Percentiles rank a stretch among this genome's conserved stretches.
Conservation (phyloP, 2,888 invertebrate species). For the Eupeodes latifasciatus region DNA sequence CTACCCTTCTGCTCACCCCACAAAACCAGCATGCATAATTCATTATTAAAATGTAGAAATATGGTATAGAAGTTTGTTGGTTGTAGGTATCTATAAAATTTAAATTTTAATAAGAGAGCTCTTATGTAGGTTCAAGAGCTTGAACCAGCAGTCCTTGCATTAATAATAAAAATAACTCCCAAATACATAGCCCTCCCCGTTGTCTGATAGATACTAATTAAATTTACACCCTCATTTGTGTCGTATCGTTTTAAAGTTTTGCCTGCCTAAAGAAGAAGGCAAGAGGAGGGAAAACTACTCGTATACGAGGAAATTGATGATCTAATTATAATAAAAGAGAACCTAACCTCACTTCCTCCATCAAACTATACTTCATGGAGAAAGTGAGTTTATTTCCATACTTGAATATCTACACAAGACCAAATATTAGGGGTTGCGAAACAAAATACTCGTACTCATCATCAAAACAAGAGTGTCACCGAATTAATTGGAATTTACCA, state of each 20-base stretch:
- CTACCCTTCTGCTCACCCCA: not conserved
- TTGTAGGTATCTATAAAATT: not conserved
- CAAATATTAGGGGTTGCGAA: not conserved
- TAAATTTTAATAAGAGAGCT: conserved; percentile 5
- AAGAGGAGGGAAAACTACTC: too few species aligned
- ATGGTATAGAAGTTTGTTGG: conserved; percentile 12
- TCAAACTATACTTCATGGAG: too few species aligned
- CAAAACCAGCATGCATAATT: not conserved
- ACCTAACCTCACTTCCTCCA: too few species aligned
- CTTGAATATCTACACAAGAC: not conserved
- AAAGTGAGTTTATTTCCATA: not conserved
- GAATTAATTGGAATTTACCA: conserved; percentile 56
- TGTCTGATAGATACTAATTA: conserved; percentile 29
- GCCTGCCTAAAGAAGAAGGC: not conserved
- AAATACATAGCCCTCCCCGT: conserved; percentile 16
- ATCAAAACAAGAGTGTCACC: conserved; percentile 45
- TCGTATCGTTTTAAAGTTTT: conserved; percentile 24
- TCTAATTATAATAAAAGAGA: conserved; percentile 10
- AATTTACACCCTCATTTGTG: conserved; percentile 34
- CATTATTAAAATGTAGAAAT: conserved; percentile 21
- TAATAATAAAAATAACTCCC: not conserved
- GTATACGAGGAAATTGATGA: not conserved
- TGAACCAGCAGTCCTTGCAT: not conserved
- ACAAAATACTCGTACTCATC: conserved; percentile 15
- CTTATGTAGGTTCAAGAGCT: not conserved